Percentiles rank a stretch among this genome's conserved stretches.
These are phyloP conservation scores for Hydriomena furcata DNA, from an alignment of 2,888 invertebrate genomes.

Conservation along the genomic window DNA sequence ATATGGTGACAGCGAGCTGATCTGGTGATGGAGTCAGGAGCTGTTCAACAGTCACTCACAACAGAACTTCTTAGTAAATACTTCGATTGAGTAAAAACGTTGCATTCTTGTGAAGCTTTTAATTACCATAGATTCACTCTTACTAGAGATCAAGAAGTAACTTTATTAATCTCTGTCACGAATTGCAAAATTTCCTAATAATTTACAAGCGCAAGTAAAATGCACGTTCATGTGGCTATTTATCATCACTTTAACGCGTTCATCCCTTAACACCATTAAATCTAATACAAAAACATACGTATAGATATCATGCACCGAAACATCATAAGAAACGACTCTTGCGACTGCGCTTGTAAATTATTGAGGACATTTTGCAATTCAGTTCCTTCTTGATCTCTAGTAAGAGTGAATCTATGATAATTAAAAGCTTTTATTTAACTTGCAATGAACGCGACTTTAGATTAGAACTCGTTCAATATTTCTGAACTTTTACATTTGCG, in stretches of 20 bases:
- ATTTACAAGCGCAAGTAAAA: conserved; percentile 57
- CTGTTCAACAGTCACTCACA: no score
- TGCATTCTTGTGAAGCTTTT: no score
- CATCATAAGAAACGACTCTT: no score
- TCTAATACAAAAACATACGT: conserved; percentile 44
- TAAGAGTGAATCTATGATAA: background rate
- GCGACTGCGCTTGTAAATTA: no score
- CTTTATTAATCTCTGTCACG: background rate
- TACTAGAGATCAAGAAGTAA: background rate
- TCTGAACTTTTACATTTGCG: no score
- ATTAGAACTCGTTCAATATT: no score
- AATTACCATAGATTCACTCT: background rate
- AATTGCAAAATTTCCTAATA: background rate
- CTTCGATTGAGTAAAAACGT: no score
- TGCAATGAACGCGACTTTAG: no score
- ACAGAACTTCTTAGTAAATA: no score
- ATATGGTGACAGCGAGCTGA: no score
- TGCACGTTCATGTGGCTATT: conserved; percentile 62
- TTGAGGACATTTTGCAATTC: background rate
- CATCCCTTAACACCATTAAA: conserved; percentile 46
- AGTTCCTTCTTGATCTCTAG: background rate
- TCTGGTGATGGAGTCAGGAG: no score
- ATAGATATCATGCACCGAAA: background rate
- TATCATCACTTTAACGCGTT: conserved; percentile 55
- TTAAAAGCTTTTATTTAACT: no score